Evolutionary conservation across 2,797 vertebrate genomes (phyloP), one percentile per base, ranked within the genome.

Genomic region (Lutjanus campechanus): DNA sequence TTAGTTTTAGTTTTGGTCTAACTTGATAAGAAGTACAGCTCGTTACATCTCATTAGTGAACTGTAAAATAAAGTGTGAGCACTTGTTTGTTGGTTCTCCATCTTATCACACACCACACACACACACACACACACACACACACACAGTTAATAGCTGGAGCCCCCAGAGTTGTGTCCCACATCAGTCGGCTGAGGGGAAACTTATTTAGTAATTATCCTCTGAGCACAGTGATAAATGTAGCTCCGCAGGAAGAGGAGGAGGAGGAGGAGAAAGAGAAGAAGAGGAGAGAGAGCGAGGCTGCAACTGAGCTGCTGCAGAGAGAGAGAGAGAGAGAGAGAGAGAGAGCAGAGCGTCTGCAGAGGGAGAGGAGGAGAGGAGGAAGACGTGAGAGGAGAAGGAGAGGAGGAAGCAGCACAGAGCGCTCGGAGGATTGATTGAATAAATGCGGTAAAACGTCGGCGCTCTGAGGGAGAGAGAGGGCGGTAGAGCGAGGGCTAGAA

Each of bases 371-470:
- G 68, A 68, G 54, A 53, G 70, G 69, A 69, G 43, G 62, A 65
- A 59, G 84, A 82, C 22, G 25, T 4, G 63, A 73, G 58, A 36
- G 60, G 46, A 70, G 62, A 79, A 67, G 25, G 81, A 67, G 66
- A 93, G 92, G 95, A 94, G 96, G 64, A 69, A 93, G 92, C 95
- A 94, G 96, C 94, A 94, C 93, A 95, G 95, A 95, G 95, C 95
- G 93, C 96, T 92, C 87, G 75, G 95, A 96, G 92, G 87, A 97
- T 97, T 96, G 97, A 98, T 97, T 96, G 96, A 96, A 92, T 95
- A 97, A 96, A 97, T 96, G 97, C 96, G 93, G 96, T 95, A 92
- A 90, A 93, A 88, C 78, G 72, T 86, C 61, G 0, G 63, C 10
- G 65, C 73, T 82, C 75, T 22, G 56, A 79, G 76, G 77, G 54